Evolutionary conservation across 1,140 invertebrate species (phyloP).

Genomic region (Eciton burchellii): DNA sequence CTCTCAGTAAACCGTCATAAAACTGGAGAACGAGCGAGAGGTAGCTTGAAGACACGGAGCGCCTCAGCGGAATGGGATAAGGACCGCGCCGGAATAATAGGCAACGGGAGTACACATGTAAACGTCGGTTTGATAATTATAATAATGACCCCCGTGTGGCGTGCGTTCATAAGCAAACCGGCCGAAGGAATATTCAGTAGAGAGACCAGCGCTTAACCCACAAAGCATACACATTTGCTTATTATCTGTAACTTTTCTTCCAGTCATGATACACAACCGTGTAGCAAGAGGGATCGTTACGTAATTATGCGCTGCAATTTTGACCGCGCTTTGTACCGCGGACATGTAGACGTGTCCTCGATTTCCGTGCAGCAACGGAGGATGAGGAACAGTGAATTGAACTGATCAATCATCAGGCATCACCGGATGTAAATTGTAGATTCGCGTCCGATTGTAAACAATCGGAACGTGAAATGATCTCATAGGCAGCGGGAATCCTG

Average conservation of each 20-base stretch:
- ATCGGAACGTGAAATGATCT: no score
- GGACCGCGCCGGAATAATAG: slow-evolving; percentile 72
- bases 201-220: slow-evolving; percentile 72
- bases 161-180: slow-evolving; percentile 57
- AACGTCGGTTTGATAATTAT: slow-evolving; percentile 81
- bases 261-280: slow-evolving; percentile 62
- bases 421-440: no score
- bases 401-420: background rate
- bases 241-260: slow-evolving; percentile 77
- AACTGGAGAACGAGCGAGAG: slow-evolving; percentile 46
- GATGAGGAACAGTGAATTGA: no score
- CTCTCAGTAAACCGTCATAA: slow-evolving; percentile 72
- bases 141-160: slow-evolving; percentile 77
- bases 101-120: slow-evolving; percentile 69
- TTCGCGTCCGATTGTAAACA: no score
- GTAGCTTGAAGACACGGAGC: background rate
- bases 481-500: no score
- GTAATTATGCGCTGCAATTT: slow-evolving; percentile 83
- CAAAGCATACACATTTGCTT: slow-evolving; percentile 76
- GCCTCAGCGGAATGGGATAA: slow-evolving; percentile 8
- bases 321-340: slow-evolving; percentile 76
- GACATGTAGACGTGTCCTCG: slow-evolving; percentile 53
- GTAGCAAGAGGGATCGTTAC: slow-evolving; percentile 78
- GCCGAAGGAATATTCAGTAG: slow-evolving; percentile 44
- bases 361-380: slow-evolving; percentile 37